These are phyloP conservation scores for Trichonephila clavipes DNA, from an alignment of 1,140 invertebrate genomes.

Conservation along the genomic window DNA sequence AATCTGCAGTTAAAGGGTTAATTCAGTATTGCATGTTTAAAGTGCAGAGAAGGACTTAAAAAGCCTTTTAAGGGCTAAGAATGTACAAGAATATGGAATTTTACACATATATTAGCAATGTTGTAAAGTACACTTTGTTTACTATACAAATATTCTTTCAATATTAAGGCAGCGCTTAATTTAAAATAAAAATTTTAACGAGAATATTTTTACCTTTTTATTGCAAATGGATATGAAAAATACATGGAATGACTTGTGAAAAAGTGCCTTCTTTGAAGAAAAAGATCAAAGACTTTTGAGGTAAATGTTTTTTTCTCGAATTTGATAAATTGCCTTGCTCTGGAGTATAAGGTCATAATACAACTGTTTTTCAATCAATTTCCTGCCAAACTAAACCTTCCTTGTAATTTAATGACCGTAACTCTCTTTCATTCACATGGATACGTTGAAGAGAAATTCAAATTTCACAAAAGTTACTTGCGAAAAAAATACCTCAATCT, in stretches of 20 bases:
- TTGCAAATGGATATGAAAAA: background rate
- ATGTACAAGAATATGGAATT: no score
- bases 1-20: no score
- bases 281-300: background rate
- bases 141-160: no score
- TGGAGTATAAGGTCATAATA: slow-evolving; percentile 17
- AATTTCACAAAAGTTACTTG: slow-evolving; percentile 53
- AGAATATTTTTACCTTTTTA: background rate
- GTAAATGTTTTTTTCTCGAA: background rate
- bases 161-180: no score
- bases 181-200: background rate
- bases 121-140: no score
- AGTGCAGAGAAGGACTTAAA: no score
- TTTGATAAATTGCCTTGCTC: background rate
- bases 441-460: slow-evolving; percentile 50
- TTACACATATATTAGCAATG: no score
- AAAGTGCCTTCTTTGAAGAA: background rate
- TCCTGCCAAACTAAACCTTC: slow-evolving; percentile 16
- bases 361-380: slow-evolving; percentile 18
- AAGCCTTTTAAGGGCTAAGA: no score
- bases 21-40: no score
- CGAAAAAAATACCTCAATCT: slow-evolving; percentile 46
- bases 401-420: slow-evolving; percentile 31
- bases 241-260: no score
- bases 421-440: slow-evolving; percentile 44